Evolutionary conservation across 1,140 invertebrate genomes (phyloP).

Genomic region (Scylla paramamosain): DNA sequence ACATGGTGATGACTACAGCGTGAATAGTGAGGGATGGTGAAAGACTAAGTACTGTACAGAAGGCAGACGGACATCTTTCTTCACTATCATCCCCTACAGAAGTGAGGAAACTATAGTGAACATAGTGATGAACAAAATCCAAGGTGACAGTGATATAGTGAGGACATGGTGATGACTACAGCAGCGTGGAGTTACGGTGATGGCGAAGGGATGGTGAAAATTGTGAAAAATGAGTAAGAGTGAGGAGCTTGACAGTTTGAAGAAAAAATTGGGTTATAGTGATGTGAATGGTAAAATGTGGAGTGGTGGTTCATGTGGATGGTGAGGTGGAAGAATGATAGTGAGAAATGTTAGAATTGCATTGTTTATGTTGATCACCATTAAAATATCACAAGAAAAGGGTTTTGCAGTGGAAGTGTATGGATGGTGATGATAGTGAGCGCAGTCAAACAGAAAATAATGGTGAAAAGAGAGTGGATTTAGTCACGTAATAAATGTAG

Average conservation of each 20-base stretch:
- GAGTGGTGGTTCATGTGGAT: neutral
- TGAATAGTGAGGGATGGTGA: neutral
- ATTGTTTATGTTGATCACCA: too few relatives aligned
- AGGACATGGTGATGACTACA: neutral
- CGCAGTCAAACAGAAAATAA: neutral
- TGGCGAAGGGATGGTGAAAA: neutral
- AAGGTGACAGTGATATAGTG: neutral
- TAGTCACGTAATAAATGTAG: too few relatives aligned
- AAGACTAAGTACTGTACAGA: too few relatives aligned
- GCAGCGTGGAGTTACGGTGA: neutral
- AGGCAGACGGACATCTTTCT: too few relatives aligned
- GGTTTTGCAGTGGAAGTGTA: too few relatives aligned
- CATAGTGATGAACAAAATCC: neutral
- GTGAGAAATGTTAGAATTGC: neutral
- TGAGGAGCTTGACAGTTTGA: neutral
- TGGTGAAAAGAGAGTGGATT: neutral
- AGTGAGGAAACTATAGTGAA: neutral
- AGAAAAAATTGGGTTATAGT: neutral
- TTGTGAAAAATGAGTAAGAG: neutral
- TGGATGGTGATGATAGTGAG: neutral
- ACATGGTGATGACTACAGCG: neutral
- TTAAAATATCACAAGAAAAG: too few relatives aligned
- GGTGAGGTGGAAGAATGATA: neutral
- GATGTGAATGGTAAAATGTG: neutral
- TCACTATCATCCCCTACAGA: too few relatives aligned